These are phyloP conservation scores for Bettongia penicillata DNA, from an alignment of 2,113 vertebrate species.

Conservation along the genomic window DNA sequence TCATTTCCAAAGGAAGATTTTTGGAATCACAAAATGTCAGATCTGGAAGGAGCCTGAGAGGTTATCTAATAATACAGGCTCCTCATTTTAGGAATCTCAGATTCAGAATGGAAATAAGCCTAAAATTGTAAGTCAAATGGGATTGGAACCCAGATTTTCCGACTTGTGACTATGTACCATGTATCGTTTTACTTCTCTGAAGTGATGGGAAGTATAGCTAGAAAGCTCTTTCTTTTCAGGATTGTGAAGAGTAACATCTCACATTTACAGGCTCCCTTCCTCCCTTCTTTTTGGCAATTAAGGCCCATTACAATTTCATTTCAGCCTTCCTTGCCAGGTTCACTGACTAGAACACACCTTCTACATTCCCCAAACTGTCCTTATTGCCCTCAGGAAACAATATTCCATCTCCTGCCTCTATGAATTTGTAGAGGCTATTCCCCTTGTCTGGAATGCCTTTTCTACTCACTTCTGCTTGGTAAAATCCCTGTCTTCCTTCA, in stretches of 20 bases:
- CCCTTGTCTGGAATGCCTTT: neutral
- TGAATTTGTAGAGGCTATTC: neutral
- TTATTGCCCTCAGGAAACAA: neutral
- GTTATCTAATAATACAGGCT: neutral
- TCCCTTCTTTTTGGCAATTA: neutral
- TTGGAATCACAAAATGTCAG: neutral
- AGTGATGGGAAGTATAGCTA: neutral
- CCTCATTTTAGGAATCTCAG: neutral
- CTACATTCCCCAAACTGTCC: neutral
- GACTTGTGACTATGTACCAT: neutral
- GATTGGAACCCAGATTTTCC: neutral
- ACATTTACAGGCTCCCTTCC: neutral
- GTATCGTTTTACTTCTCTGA: neutral
- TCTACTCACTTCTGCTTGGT: neutral
- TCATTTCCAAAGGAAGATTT: slow-evolving; percentile 28
- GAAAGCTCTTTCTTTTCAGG: neutral
- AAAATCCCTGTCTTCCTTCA: neutral
- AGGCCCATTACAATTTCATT: neutral
- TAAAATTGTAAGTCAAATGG: neutral
- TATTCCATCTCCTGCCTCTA: neutral
- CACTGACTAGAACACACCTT: neutral
- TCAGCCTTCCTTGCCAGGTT: neutral
- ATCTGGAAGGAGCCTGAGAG: neutral
- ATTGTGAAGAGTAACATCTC: neutral
- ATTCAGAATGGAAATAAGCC: neutral